These are phyloP conservation scores for Thyatira batis DNA, from an alignment of 2,888 invertebrate genomes.

Conservation along the genomic window DNA sequence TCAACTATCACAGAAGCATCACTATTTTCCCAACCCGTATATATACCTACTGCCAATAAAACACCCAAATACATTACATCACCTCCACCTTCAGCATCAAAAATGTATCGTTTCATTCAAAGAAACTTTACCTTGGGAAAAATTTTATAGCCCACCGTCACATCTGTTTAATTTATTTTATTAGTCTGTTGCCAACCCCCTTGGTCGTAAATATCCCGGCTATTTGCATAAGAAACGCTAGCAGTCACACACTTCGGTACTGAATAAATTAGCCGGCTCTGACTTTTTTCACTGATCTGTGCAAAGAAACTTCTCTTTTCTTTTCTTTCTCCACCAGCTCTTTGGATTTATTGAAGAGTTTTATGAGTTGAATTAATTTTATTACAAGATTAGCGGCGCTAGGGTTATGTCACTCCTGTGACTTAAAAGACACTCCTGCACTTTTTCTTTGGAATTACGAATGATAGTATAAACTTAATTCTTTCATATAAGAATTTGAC, in stretches of 20 bases:
- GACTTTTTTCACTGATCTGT: slow-evolving; percentile 39
- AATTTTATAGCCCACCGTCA: slow-evolving; percentile 13
- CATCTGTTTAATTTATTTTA: slow-evolving; percentile 41
- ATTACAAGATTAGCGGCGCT: neutral
- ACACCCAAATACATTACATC: neutral
- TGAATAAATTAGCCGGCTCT: slow-evolving; percentile 64
- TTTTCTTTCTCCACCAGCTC: slow-evolving; percentile 1
- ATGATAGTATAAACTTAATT: no score
- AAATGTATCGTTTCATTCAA: slow-evolving; percentile 7
- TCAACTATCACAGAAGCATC: no score
- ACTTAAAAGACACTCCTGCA: neutral
- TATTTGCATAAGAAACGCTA: slow-evolving; percentile 74
- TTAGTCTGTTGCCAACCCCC: slow-evolving; percentile 59
- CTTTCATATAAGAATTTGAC: no score
- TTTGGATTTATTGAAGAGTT: neutral
- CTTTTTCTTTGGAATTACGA: no score
- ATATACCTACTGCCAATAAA: neutral
- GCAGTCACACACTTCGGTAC: slow-evolving; percentile 64
- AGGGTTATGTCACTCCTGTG: neutral
- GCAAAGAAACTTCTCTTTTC: slow-evolving; percentile 34
- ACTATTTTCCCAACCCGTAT: no score
- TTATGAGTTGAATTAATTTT: neutral
- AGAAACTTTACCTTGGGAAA: slow-evolving; percentile 2
- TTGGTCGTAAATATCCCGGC: slow-evolving; percentile 66
- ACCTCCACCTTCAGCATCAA: neutral